These are phyloP conservation scores for Ormyrus pomaceus DNA, from an alignment of 2,888 invertebrate species.

Conservation along the genomic window DNA sequence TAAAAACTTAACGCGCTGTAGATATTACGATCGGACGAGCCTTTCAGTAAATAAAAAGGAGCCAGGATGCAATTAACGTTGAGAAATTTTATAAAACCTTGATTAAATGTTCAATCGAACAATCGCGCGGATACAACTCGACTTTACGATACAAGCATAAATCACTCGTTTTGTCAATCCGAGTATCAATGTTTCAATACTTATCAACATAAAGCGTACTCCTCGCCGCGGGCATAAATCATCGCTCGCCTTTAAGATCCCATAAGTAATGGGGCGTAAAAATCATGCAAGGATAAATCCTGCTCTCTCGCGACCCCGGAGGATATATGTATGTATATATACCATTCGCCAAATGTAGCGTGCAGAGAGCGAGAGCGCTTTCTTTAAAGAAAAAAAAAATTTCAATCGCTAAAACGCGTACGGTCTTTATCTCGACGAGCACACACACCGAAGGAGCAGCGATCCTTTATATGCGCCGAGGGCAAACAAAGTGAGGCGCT, in stretches of 20 bases:
- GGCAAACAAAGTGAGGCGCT: conserved; percentile 47
- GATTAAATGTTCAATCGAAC: background rate
- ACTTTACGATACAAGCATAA: conserved; percentile 39
- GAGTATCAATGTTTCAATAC: conserved; percentile 25
- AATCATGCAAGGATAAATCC: conserved; percentile 41
- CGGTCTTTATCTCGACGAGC: conserved; percentile 32
- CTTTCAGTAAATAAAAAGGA: background rate
- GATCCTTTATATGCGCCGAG: conserved; percentile 42
- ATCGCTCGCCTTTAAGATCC: conserved; percentile 21
- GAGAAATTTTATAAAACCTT: too few species aligned
- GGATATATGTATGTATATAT: background rate
- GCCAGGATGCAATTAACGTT: too few species aligned
- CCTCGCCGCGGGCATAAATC: conserved; percentile 40
- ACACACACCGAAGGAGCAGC: background rate
- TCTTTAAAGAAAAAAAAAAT: conserved; percentile 24
- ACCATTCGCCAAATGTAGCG: conserved; percentile 24
- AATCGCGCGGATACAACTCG: conserved; percentile 31
- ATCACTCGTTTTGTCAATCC: conserved; percentile 35
- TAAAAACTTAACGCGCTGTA: conserved; percentile 26
- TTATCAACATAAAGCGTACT: conserved; percentile 45
- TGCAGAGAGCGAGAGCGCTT: conserved; percentile 13
- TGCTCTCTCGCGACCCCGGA: too few species aligned
- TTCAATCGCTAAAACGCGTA: conserved; percentile 41
- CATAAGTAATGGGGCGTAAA: conserved; percentile 52
- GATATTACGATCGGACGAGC: conserved; percentile 3